Base-by-base conservation (phyloP, 2,888 invertebrate species). In the Stenodema calcarata region DNA sequence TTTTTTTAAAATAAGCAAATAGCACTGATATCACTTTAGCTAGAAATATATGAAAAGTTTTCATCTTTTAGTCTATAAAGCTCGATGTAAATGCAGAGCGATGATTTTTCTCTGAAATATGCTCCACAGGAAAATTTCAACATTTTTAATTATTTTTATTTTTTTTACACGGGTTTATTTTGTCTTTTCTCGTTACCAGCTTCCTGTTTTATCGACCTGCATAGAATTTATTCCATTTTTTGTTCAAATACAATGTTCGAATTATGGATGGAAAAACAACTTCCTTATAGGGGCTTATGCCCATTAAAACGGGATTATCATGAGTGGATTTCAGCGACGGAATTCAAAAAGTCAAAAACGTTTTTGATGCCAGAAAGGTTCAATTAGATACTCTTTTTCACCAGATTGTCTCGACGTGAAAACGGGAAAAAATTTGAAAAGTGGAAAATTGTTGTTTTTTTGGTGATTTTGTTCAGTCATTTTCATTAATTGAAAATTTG, bases 51-150 rank as follows among this genome's bases (percentile, higher is more conserved):
- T 86, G 78, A 86, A 86, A 84, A 75, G 50, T 44, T 54, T 62
- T 16, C 70, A 41, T 27, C 42, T n/a, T 54, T 78, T 86, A 86
- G 78, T 78, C 86, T 86, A 86, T 78, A 87, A 88, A 88, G 88
- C 88, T 88, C 88, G 88, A 88, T 86, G 86, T 88, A 69, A 79
- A 81, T 80, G 87, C 87, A 83, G 83, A 88, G 84, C 75, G 70
- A 70, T 23, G 70, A 6, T 82, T 42, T 41, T 76, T 41, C 28
- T 41, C 42, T 78, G 44, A 9, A 62, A 23, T 47, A 30, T 80
- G 54, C 54, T 80, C 54, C 80, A 80, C 80, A 80, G 30, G n/a
- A 9, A 28, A 80, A 44, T 78, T 78, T 44, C 75, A 75, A 41
- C 44, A n/a, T n/a, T n/a, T 62, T 62, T 12, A 47, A 14, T 47